A percentile compares a stretch with the other conserved stretches of the same genome.
phyloP scores from a whole-genome alignment of 1,140 invertebrate species.

The Drosophila sturtevanti region DNA sequence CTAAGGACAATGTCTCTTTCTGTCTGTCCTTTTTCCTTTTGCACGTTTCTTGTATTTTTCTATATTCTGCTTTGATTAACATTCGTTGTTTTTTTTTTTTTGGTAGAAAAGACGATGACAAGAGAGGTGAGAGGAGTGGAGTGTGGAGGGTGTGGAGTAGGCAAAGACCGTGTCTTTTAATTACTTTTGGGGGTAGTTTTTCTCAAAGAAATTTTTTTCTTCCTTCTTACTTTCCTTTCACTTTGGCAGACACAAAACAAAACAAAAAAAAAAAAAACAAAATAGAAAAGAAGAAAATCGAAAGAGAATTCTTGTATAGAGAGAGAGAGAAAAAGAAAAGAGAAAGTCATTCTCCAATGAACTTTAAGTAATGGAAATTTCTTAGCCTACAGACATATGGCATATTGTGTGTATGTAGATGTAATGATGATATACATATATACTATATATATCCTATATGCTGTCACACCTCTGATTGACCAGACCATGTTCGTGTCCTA shows the following conservation, averaged over 20 bases:
- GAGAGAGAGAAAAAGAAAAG: slow-evolving; percentile 26
- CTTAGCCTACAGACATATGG: slow-evolving; percentile 9
- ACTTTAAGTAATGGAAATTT: slow-evolving; percentile 43
- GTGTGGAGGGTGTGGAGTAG: slow-evolving; percentile 13
- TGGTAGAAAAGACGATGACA: neutral
- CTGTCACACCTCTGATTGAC: slow-evolving; percentile 18
- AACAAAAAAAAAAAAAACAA: neutral
- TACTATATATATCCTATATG: slow-evolving; percentile 17
- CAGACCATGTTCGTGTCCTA: slow-evolving; percentile 11
- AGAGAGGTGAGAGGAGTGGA: slow-evolving; percentile 14
- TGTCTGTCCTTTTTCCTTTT: neutral
- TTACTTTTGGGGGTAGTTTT: slow-evolving; percentile 79
- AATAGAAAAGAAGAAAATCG: neutral
- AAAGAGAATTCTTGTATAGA: neutral
- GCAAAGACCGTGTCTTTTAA: slow-evolving; percentile 62
- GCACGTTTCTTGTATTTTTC: slow-evolving; percentile 54
- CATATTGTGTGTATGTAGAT: too few species aligned
- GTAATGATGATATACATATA: neutral
- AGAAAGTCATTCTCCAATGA: slow-evolving; percentile 14
- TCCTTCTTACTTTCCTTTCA: slow-evolving; percentile 1
- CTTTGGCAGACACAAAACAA: neutral
- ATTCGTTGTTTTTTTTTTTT: slow-evolving; percentile 47
- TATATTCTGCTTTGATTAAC: slow-evolving; percentile 74
- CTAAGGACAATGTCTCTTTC: slow-evolving; percentile 63
- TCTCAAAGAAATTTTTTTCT: slow-evolving; percentile 33